phyloP scores from a whole-genome alignment of 2,888 invertebrate genomes.

The Drosophila nr. fundita region DNA sequence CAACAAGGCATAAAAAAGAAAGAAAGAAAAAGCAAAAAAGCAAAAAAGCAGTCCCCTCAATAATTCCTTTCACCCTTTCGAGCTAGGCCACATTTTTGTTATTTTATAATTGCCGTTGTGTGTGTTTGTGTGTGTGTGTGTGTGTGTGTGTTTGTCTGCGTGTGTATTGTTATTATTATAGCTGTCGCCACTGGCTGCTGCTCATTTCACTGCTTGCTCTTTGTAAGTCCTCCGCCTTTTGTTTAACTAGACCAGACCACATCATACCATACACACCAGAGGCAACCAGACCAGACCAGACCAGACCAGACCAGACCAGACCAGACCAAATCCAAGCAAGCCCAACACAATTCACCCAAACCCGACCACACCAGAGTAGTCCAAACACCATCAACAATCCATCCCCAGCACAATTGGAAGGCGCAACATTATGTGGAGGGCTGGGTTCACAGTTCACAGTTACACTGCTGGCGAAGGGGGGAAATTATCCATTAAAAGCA shows the following conservation, averaged over 20 bases:
- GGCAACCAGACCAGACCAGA: constrained; percentile 10
- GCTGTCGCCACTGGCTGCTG: constrained; percentile 52
- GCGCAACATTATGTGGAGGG: constrained; percentile 27
- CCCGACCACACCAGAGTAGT: not conserved
- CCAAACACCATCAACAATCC: constrained; percentile 31
- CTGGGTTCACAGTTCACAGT: constrained; percentile 37
- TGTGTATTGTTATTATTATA: constrained; percentile 15
- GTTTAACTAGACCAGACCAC: constrained; percentile 61
- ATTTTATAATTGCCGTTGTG: constrained; percentile 72
- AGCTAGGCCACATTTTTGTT: constrained; percentile 65
- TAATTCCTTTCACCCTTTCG: constrained; percentile 22
- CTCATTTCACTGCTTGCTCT: constrained; percentile 58
- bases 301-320: constrained; percentile 16
- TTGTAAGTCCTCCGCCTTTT: constrained; percentile 60
- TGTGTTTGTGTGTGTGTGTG: not conserved
- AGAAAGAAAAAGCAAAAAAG: too few species aligned
- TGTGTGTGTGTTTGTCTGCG: constrained; percentile 11
- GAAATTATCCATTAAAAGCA: constrained; percentile 36
- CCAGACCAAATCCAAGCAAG: constrained; percentile 5
- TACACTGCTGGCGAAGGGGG: constrained; percentile 1
- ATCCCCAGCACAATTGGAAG: constrained; percentile 21
- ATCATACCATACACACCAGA: constrained; percentile 17
- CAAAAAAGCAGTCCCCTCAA: not conserved
- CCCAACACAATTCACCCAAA: not conserved
- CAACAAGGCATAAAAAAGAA: constrained; percentile 24